Evolutionary conservation across 2,888 invertebrate genomes (phyloP), one percentile per base, ranked within the genome.

Genomic region (Stenoptilia bipunctidactyla): DNA sequence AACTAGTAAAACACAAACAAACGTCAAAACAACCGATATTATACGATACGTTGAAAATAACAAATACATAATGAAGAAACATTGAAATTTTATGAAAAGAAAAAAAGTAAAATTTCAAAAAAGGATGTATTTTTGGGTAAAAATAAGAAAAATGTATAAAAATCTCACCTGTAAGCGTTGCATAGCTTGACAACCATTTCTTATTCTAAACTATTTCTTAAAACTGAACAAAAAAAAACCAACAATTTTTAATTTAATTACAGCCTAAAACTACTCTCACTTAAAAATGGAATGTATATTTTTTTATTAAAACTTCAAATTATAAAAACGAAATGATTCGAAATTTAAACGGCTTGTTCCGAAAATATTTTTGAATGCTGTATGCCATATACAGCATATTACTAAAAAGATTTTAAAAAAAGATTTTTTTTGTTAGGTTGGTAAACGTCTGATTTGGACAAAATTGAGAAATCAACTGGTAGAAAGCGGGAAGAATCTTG

Each of bases 381-480:
- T 70, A 69, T 60, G 42, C 51, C 47, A 49, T 59, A 67, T 69
- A 77, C 71, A 74, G 76, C 73, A 76, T 74, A 72, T 55, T 72
- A 71, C 52, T 45, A 13, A 39, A 38, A 41, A 44, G 45, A 13
- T 34, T 38, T 38, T 20, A 44, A n/a, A n/a, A n/a, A n/a, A n/a
- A n/a, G 27, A 48, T 36, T 44, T 48, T 45, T 45, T 56, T 49
- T 45, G 49, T 45, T 49, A 48, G 47, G 47, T 40, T 1, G 6
- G 15, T 14, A 49, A 10, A 48, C 65, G 64, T 58, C 59, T 48
- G 60, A 47, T 52, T 53, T 12, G 44, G 36, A 34, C 13, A 46
- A 51, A 44, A 44, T 38, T 42, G 49, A 51, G 53, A 41, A 27
- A 42, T 48, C 55, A 44, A 72, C 72, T 73, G 66, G 10, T 30